Evolutionary conservation across 2,113 vertebrate species (phyloP), one percentile per base, ranked within the genome.

Genomic region (Plectropomus leopardus): DNA sequence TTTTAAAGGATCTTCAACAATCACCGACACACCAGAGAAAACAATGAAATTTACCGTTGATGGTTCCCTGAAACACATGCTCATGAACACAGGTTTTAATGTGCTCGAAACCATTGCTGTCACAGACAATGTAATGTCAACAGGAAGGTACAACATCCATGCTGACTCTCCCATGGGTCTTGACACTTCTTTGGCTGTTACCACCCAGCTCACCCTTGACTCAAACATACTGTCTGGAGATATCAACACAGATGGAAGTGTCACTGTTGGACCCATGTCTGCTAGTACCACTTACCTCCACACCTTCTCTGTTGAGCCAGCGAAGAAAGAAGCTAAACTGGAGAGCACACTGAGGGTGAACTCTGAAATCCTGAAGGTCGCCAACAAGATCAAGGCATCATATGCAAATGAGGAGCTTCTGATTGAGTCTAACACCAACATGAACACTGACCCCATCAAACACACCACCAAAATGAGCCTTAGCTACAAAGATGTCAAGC

Each of bases 391-490:
- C 4, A 94, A 88, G 47, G 93, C 93, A 74, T 93, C 78, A 4
- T 95, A 93, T 55, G 88, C 85, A 69, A 90, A 94, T 42, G 92
- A 92, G 45, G 76, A 80, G 0, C 73, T 96, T 76, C 86, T 93
- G 24, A 4, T 97, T 65, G 91, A 91, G n/a, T 97, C 95, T 5
- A 90, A 87, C 84, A 96, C 95, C 36, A 94, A 96, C 73, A 60
- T 97, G 11, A 95, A 96, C 78, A 94, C 80, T 0, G 91, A 94
- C 32, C 69, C 93, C 1, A 4, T 98, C 40, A 95, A 95, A 87
- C 97, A 98, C 76, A 95, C 92, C 7, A 96, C 96, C 72, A 96
- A 96, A 85, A 66, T 96, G 17, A 89, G 7, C 61, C 65, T 95
- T 26, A 95, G 85, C 42, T 96, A 93, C 55, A 96, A 96, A 85